These are phyloP conservation scores for Nasonia oneida DNA, from an alignment of 2,888 invertebrate genomes.

Conservation along the genomic window DNA sequence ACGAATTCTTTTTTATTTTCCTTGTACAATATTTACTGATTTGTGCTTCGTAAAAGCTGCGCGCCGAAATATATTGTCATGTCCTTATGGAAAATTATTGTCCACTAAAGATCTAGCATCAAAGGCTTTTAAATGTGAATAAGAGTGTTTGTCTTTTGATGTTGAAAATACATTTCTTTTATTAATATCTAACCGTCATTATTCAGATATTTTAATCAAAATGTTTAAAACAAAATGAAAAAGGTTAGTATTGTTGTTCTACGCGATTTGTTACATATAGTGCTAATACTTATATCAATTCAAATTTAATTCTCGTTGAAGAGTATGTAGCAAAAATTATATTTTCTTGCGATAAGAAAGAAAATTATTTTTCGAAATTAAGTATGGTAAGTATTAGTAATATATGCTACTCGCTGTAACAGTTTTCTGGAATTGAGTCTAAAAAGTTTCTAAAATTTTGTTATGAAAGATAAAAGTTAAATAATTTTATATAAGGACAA, in stretches of 20 bases:
- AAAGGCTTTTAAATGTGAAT: background rate
- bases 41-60: conserved; percentile 11
- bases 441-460: background rate
- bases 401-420: background rate
- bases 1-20: background rate
- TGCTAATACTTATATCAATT: background rate
- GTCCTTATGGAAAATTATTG: conserved; percentile 53
- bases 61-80: conserved; percentile 18
- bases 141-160: background rate
- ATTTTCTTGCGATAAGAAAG: background rate
- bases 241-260: background rate
- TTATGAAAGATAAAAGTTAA: background rate
- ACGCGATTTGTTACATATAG: background rate
- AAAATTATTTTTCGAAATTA: conserved; percentile 34
- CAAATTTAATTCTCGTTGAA: background rate
- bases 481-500: conserved; percentile 52
- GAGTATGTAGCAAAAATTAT: background rate
- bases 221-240: background rate
- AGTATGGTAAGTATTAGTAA: background rate
- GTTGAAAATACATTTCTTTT: background rate
- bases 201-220: background rate
- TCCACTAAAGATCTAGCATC: background rate
- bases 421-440: background rate
- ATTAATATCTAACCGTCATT: background rate
- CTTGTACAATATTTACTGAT: background rate